These are phyloP conservation scores for Rotaria macrura DNA, from an alignment of 2,888 invertebrate genomes.

Conservation along the genomic window DNA sequence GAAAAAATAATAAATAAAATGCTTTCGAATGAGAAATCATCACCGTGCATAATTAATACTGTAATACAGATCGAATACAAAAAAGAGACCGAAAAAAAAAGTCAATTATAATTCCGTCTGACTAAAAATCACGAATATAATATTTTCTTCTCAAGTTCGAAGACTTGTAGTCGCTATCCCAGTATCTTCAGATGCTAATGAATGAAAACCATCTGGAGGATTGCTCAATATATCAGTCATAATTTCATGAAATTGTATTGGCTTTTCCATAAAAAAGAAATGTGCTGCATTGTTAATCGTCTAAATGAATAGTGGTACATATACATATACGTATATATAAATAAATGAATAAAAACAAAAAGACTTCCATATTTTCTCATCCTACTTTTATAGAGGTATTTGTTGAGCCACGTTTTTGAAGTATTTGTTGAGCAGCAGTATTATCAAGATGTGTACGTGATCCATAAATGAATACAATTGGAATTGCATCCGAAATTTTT, in stretches of 20 bases:
- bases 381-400: neutral
- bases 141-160: neutral
- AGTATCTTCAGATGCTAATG: neutral
- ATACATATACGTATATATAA: too few species aligned
- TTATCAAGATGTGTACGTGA: conserved; percentile 88
- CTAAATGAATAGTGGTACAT: neutral
- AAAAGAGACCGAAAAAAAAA: neutral
- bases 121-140: neutral
- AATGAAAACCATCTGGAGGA: neutral
- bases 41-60: too few species aligned
- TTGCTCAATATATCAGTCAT: neutral
- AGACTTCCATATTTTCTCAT: neutral
- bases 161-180: neutral
- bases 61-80: neutral
- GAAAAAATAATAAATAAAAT: too few species aligned
- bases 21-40: too few species aligned
- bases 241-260: neutral
- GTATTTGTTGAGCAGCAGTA: conserved; percentile 54
- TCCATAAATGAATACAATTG: conserved; percentile 80
- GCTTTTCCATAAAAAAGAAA: conserved; percentile 13
- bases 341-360: too few species aligned
- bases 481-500: conserved; percentile 60
- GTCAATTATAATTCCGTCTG: too few species aligned
- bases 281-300: conserved; percentile 16
- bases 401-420: neutral